Base-by-base conservation (phyloP, 1,140 invertebrate species). In the Oreohelix idahoensis region DNA sequence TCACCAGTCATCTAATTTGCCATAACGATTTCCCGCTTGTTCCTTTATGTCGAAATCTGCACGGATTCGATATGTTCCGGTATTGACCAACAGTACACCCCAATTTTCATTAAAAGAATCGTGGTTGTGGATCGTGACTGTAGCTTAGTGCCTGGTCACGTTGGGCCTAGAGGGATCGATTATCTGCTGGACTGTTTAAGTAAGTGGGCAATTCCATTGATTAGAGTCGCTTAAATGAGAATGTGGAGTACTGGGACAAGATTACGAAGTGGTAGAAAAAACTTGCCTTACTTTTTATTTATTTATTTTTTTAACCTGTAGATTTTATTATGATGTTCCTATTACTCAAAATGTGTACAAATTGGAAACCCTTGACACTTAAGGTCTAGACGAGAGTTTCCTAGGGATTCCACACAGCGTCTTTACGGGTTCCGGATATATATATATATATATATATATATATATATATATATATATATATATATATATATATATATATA, bases 11-110 rank as follows among this genome's bases (percentile, higher is more conserved):
- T 66, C 63, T 66, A 66, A 66, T 66, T 66, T 66, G n/a, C 63
- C 63, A 29, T 23, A 17, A 17, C 15, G 4, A 11, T 32, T 66
- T 17, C 63, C 5, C n/a, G 5, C 29, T 32, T 66, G 63, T 17
- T 13, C n/a, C 63, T 29, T 66, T 29, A 32, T 66, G n/a, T 66
- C 1, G 29, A 23, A 66, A 66, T 66, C 63, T 66, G 63, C 63
- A 66, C 63, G 63, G 29, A 66, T 66, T 66, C 63, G 63, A 66
- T 66, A 66, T 66, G n/a, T 29, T 66, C 63, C 63, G 29, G 63
- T 66, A 66, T 66, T 66, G 63, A 66, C 63, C 63, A 32, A 66
- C 29, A 11, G 63, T 66, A 29, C 23, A 66, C 29, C 8, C n/a
- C 63, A 66, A 66, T 66, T 66, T 66, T 66, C 63, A 66, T 66